phyloP scores from a whole-genome alignment of 2,113 vertebrate genomes.

The Pristiophorus japonicus region DNA sequence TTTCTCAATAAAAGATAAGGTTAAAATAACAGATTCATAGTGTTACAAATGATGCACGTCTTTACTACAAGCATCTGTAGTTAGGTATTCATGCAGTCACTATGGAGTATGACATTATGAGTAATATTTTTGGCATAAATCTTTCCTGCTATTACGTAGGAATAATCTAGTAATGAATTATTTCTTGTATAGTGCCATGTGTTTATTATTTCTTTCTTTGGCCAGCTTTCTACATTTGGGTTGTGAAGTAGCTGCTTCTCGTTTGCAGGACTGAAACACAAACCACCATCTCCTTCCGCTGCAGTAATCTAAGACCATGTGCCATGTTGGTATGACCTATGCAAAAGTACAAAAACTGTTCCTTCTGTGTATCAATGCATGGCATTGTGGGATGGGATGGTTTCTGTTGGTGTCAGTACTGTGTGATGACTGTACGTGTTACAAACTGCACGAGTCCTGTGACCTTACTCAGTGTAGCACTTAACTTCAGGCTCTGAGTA shows the following conservation, averaged over 20 bases:
- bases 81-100: slow-evolving; percentile 1
- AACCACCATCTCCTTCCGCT: background rate
- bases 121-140: background rate
- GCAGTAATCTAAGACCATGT: background rate
- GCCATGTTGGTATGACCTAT: background rate
- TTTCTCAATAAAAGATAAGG: slow-evolving; percentile 20
- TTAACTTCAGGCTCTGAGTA: background rate
- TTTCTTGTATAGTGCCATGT: background rate
- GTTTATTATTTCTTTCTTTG: background rate
- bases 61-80: background rate
- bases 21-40: background rate
- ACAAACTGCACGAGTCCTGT: background rate
- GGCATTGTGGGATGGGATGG: background rate
- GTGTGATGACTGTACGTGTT: background rate
- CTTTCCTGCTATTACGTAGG: background rate
- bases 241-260: background rate
- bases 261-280: background rate
- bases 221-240: background rate
- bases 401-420: background rate
- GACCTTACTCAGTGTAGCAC: background rate
- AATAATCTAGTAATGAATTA: background rate
- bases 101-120: background rate
- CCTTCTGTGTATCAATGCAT: background rate
- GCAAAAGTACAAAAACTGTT: background rate
- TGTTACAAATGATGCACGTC: background rate